Base-by-base conservation (phyloP, 2,113 vertebrate species). In the Narcine bancroftii region DNA sequence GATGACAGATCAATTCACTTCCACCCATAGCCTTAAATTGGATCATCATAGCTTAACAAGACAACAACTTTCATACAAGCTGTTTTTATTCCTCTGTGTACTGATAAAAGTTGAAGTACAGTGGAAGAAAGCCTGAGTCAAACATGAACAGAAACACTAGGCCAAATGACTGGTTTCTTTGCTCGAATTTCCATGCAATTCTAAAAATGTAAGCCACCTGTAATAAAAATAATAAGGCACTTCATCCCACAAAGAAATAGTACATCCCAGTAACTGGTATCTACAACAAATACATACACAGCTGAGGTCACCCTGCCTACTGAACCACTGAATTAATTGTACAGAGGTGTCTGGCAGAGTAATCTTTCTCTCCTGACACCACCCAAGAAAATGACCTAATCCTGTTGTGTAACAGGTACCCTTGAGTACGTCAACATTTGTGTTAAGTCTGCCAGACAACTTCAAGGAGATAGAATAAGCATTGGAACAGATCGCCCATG, bases 231-330 rank as follows among this genome's bases (percentile, higher is more conserved):
- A 47, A 33, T 26, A 91, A 47, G 66, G 10, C 65, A 91, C 42
- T 71, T 91, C 42, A 19, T 42, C 1, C 39, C 2, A 6, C 42
- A 21, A 91, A 26, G 21, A 91, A 91, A 33, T 4, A 91, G 65
- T 36, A 91, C 63, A 6, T 45, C 60, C 63, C 89, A 91, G 66
- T 69, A 17, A 47, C 63, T 91, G 89, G 89, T 91, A 91, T 69
- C 89, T 91, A 91, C 89, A 91, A 91, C 63, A 91, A 91, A 91
- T 42, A 13, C 47, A 91, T 42, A 91, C 65, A 91, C 36, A 91
- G 89, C 65, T 91, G 89, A 91, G 63, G 63, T 91, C 89, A 71
- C 13, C 89, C 42, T 69, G 42, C 26, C 3, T 15, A 69, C 60
- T 91, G 87, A 24, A 91, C 21, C 66, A 13, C 36, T 13, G 17